Evolutionary conservation across 2,113 vertebrate species (phyloP), one percentile per base, ranked within the genome.

Genomic region (Neolamprologus falcicula): DNA sequence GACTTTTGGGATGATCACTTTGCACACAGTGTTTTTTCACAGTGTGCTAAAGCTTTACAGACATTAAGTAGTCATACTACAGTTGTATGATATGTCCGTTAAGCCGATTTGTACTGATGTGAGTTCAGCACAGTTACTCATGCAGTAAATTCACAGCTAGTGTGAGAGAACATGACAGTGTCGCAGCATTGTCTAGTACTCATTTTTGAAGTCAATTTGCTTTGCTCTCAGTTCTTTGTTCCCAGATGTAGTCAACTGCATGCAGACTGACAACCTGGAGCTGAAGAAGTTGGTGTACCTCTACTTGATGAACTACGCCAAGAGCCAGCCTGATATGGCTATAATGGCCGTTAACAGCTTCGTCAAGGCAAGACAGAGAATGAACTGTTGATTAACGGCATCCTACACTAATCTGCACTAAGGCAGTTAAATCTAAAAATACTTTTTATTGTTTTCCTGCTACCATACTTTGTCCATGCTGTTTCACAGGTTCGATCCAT

Each of bases 291-390:
- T 99, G 68, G 99, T 99, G 9, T 99, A 99, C 90, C 96, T 99
- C 8, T 99, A 99, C 93, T 93, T 99, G 87, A 99, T 99, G 99
- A 99, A 99, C 94, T 99, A 99, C 0, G 99, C 99, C 94, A 99
- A 99, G 91, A 99, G 98, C 83, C 99, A 99, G 90, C 99, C 99
- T 5, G 99, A 99, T 91, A 99, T 99, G 99, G 99, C 99, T 95
- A 99, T 99, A 94, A 99, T 99, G 99, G 99, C 98, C 3, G 99
- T 99, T 91, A 99, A 99, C 96, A 99, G 98, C 96, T 99, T 99
- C 87, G 99, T 99, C 84, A 99, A 99, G 98, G 99, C 96, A 96
- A 95, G 94, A 11, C 24, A 13, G 31, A 28, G 7, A 35, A n/a
- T 19, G 17, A 76, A 78, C 73, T 78, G 24, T 14, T 73, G 17